Percentiles rank a stretch among this genome's conserved stretches.
These are phyloP conservation scores for Peromyscus polionotus DNA, from an alignment of 2,113 vertebrate genomes.

Conservation along the genomic window DNA sequence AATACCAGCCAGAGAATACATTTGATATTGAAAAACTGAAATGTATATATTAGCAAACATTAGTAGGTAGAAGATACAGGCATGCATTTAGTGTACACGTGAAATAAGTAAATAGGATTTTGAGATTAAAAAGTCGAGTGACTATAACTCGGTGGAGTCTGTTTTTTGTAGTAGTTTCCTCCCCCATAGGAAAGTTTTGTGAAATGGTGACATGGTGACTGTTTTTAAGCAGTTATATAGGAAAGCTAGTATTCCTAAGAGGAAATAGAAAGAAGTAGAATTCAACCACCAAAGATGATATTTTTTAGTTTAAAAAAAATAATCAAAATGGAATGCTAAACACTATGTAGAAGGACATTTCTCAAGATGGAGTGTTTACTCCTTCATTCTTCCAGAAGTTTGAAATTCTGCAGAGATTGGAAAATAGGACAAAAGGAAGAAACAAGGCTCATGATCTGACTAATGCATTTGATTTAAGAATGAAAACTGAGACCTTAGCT, in stretches of 20 bases:
- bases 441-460: neutral
- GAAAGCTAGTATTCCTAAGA: neutral
- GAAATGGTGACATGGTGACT: neutral
- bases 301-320: neutral
- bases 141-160: neutral
- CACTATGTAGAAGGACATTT: neutral
- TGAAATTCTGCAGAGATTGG: neutral
- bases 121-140: constrained; percentile 22
- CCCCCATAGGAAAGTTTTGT: neutral
- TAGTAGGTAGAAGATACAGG: neutral
- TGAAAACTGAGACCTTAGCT: neutral
- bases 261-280: neutral
- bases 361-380: neutral
- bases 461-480: neutral
- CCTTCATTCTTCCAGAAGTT: neutral
- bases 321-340: neutral
- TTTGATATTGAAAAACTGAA: neutral
- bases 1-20: constrained; percentile 42
- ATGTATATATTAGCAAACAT: neutral
- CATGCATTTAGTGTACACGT: neutral
- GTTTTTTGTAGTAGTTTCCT: neutral
- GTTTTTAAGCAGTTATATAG: neutral
- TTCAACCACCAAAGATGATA: neutral
- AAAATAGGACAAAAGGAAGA: neutral
- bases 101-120: neutral